Base-by-base conservation (phyloP, 2,797 vertebrate species). In the Catostomus latipinnis region DNA sequence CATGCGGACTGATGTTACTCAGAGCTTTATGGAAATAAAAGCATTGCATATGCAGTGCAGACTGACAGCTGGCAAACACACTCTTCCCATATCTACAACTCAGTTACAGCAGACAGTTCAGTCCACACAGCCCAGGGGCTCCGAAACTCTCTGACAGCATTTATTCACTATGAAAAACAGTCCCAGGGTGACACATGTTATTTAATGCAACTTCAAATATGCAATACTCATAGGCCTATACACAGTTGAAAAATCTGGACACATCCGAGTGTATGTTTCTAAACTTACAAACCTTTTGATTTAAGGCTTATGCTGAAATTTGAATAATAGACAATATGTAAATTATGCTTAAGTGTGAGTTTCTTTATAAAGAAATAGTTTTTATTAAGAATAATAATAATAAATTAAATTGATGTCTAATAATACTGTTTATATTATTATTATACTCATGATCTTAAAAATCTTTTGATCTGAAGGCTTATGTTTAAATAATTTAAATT, bases 31-130 rank as follows among this genome's bases (percentile, higher is more conserved):
- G 53, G 54, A 52, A 76, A 74, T 48, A 12, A 78, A 60, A 76
- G 50, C 61, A 54, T n/a, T n/a, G n/a, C n/a, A 66, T 70, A 52
- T 88, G 83, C 84, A 83, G 74, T 83, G 74, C 73, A 91, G 75
- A 90, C 68, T 88, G 90, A 89, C 88, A 92, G 88, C 86, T 91
- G 90, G 89, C 82, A 88, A 88, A 82, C 89, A 87, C 80, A 71
- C 81, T 88, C 78, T 67, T 76, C 72, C 78, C 78, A 79, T 83
- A 84, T 84, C 78, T 85, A 81, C 73, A 49, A 89, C 84, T 89
- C 87, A 92, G 89, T 90, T 91, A 90, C 82, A 81, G 89, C 76
- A 84, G 86, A 88, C 85, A 88, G 79, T 80, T 82, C 86, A 89
- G 84, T 91, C 87, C 87, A 91, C 88, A 88, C 83, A 89, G 81